Base-by-base conservation (phyloP, 2,113 vertebrate genomes). In the Entelurus aequoreus region DNA sequence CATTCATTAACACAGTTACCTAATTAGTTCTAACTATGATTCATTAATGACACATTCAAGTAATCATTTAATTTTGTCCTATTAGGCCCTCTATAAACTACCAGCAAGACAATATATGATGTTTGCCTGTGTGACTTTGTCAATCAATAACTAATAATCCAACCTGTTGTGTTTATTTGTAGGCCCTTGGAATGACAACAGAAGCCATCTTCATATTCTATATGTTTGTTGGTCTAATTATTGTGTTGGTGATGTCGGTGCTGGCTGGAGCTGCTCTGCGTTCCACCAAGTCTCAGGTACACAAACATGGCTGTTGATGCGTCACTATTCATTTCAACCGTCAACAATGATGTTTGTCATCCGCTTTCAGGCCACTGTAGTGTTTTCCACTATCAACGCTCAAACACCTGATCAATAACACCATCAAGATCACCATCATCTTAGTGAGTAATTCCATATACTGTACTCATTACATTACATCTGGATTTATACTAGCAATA, bases 261-360 rank as follows among this genome's bases (percentile, higher is more conserved):
- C 48, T 86, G 35, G 85, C 80, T 0, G 75, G 62, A 0, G 19
- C 53, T 35, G 78, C 83, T 4, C 73, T 87, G 19, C 83, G 77
- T 15, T 83, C 85, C 50, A 67, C 78, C 13, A 83, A 72, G 16
- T 82, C 54, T 19, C 73, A 84, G 77, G 85, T 86, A 74, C 71
- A n/a, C 63, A 12, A 9, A 37, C 14, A 51, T 5, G 36, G 48
- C 48, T 50, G 48, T 5, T 11, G 8, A 3, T 7, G 13, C 49
- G 3, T 16, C 3, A 19, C 14, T 2, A 57, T 57, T 38, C 42
- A 5, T 11, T n/a, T 10, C 4, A 44, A 5, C 3, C 8, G 11
- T 38, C 36, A 21, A 8, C 16, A 36, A 35, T 28, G 35, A 5
- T 54, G 15, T 36, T 50, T 68, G 5, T 73, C 16, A 16, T 72